These are phyloP conservation scores for Hemicentrotus pulcherrimus DNA, from an alignment of 35 echinoderm and acorn worm species.

Conservation along the genomic window DNA sequence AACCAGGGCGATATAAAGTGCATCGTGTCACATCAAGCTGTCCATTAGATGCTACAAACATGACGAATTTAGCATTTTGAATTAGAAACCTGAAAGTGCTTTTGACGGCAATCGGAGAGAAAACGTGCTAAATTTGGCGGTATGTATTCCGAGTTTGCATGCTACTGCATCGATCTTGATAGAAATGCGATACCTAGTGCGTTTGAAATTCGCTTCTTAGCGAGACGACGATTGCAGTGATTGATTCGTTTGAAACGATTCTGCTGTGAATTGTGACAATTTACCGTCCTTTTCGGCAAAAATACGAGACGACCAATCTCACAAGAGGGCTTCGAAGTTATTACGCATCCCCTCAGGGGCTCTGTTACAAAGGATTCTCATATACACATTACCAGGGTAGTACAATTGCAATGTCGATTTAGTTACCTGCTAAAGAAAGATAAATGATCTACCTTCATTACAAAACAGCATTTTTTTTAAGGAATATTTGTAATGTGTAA, in stretches of 20 bases:
- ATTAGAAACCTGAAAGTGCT: conserved; percentile 17
- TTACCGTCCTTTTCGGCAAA: not conserved
- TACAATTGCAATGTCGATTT: not conserved
- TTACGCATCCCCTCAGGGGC: not conserved
- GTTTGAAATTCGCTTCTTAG: conserved; percentile 18
- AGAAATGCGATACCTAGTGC: not conserved
- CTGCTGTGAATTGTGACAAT: not conserved
- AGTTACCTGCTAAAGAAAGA: no score
- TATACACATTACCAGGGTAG: not conserved
- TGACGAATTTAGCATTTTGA: conserved; percentile 19
- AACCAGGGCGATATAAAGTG: conserved; percentile 7
- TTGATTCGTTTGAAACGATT: conserved; percentile 19
- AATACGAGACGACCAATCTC: not conserved
- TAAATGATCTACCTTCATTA: no score
- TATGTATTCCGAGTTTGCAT: conserved; percentile 3
- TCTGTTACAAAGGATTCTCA: not conserved
- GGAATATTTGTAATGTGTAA: no score
- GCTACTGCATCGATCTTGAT: conserved; percentile 9
- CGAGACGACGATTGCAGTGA: not conserved
- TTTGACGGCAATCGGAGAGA: conserved; percentile 1
- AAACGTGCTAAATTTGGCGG: conserved; percentile 16
- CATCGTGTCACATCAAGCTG: not conserved
- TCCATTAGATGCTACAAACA: conserved; percentile 12
- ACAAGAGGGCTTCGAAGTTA: not conserved
- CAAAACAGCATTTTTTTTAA: no score